Evolutionary conservation across 2,113 vertebrate genomes (phyloP).

Genomic region (Gulo gulo): DNA sequence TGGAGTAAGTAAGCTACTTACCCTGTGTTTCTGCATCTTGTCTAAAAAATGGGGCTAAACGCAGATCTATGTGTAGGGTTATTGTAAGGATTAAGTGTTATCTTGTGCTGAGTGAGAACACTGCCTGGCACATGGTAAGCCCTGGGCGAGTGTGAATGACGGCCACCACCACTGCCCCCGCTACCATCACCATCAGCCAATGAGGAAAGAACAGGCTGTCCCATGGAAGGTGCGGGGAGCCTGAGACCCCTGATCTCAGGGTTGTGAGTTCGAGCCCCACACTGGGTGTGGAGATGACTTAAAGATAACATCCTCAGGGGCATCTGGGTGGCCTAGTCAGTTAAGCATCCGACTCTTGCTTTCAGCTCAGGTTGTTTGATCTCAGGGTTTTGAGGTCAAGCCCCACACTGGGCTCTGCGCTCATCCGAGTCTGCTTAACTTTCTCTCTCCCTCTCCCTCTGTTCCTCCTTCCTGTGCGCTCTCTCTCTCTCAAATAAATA

Average conservation of each 20-base stretch:
- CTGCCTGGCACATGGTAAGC: neutral
- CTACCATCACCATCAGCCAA: no score
- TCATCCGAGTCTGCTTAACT: neutral
- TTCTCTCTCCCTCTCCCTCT: neutral
- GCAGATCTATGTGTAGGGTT: neutral
- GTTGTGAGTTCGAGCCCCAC: neutral
- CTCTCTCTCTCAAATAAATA: neutral
- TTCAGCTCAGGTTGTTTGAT: neutral
- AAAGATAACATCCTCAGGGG: neutral
- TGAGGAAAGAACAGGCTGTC: neutral
- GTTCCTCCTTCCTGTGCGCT: neutral
- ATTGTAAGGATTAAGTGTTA: neutral
- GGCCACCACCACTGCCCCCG: neutral
- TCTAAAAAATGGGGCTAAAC: neutral
- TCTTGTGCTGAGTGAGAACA: neutral
- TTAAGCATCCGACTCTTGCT: neutral
- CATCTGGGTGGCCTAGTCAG: neutral
- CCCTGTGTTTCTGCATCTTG: neutral
- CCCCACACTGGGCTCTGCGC: neutral
- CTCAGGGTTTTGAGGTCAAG: neutral
- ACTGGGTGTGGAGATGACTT: neutral
- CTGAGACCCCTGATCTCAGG: neutral
- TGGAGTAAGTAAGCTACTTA: neutral
- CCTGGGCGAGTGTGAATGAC: neutral
- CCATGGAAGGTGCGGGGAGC: neutral